Percentiles rank a stretch among this genome's conserved stretches.
Conservation (phyloP, 2,113 vertebrate species). For the Delphinapterus leucas region DNA sequence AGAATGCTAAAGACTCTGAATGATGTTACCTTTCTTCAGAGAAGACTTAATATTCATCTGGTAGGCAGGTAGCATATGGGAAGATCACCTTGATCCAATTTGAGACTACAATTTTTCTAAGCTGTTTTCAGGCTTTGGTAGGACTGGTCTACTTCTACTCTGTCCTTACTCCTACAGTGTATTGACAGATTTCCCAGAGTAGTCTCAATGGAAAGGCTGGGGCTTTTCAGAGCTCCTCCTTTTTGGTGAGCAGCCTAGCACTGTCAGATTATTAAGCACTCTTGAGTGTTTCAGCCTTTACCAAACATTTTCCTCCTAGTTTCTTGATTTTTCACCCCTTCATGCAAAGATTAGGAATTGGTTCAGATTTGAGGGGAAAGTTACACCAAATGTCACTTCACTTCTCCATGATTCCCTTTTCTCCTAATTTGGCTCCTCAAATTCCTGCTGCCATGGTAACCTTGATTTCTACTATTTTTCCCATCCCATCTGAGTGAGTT, state of each 20-base stretch:
- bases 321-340: background rate
- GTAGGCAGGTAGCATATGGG: background rate
- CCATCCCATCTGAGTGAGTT: background rate
- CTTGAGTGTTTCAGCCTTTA: background rate
- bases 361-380: background rate
- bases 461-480: background rate
- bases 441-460: background rate
- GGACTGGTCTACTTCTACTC: background rate
- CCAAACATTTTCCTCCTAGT: background rate
- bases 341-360: background rate
- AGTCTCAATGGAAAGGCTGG: background rate
- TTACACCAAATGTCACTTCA: background rate
- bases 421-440: background rate
- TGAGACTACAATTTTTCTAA: background rate
- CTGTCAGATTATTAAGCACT: background rate
- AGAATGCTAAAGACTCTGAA: background rate
- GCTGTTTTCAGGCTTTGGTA: background rate
- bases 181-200: background rate
- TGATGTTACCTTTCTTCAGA: background rate
- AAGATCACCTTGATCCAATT: background rate
- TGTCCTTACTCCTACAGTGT: fast-evolving
- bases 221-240: fast-evolving
- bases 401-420: background rate
- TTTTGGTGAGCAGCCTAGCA: background rate
- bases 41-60: background rate